Evolutionary conservation across 2,113 vertebrate genomes (phyloP).

Genomic region (Gopherus evgoodei): DNA sequence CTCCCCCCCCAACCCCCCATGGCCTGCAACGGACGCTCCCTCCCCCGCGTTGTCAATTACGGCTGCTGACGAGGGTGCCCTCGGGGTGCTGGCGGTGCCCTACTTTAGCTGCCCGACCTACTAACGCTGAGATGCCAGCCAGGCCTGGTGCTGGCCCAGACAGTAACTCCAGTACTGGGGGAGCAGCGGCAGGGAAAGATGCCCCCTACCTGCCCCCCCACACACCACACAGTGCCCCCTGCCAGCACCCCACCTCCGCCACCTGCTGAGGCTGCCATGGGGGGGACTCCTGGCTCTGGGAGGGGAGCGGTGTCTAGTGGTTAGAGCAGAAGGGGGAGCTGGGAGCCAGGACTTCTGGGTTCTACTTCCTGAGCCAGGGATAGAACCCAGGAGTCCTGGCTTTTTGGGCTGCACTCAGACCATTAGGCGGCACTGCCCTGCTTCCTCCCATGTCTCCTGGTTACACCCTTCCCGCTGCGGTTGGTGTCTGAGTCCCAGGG

Average conservation of each 20-base stretch:
- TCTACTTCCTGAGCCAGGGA: background rate
- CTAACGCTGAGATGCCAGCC: background rate
- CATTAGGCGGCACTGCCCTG: background rate
- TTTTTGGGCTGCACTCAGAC: too few relatives aligned
- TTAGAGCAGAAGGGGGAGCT: background rate
- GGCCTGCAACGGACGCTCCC: background rate
- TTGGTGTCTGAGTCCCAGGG: background rate
- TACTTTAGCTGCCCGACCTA: background rate
- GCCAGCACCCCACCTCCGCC: background rate
- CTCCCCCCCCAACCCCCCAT: fast-evolving
- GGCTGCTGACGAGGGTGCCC: background rate
- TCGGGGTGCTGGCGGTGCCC: background rate
- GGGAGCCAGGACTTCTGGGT: background rate
- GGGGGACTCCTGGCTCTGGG: background rate
- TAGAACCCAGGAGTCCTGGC: background rate
- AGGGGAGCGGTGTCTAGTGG: background rate
- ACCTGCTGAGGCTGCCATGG: background rate
- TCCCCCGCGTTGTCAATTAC: background rate
- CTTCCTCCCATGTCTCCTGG: background rate
- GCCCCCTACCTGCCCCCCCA: background rate
- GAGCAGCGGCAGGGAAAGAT: background rate
- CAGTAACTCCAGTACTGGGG: background rate
- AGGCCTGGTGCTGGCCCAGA: too few relatives aligned
- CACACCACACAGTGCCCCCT: background rate
- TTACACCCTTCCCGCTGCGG: background rate